Evolutionary conservation across 1,140 invertebrate species (phyloP), one percentile per base, ranked within the genome.

Genomic region (Steinernema khuongi): DNA sequence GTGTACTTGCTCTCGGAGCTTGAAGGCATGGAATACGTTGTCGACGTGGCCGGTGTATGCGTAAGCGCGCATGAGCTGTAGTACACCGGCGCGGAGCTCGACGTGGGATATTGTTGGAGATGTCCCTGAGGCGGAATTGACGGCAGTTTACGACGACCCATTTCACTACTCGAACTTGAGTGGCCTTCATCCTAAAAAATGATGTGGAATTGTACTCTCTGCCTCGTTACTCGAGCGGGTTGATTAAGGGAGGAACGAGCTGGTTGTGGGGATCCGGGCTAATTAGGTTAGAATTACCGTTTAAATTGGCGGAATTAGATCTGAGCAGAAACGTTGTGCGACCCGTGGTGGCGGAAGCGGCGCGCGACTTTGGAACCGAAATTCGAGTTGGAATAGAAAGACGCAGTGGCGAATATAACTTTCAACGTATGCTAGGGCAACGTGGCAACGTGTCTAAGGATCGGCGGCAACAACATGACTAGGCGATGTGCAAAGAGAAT

Each of bases 121-220:
- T 67, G 74, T 30, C 33, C 41, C 33, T 79, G 77, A 32, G 75
- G 50, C 41, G 82, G 82, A 32, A 84, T 73, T 33, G 81, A 82
- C 44, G 82, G 82, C 71, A 84, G 79, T 74, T 80, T 81, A 33
- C 82, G 80, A 44, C 82, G 77, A 67, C 82, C 82, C 82, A 85
- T 84, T 74, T 81, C 81, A 77, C 68, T 75, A 60, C 33, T 33
- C 44, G 77, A 50, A 60, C 44, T 74, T 72, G 68, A 29, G 28
- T 67, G 70, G 43, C 44, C 80, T 80, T 81, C 80, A 79, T 81
- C 80, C 80, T 81, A 73, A 32, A 81, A 81, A 60, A 14, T 60
- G n/a, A n/a, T 60, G 4, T 60, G 4, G 22, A 7, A 60, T 60
- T 60, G 50, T 60, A 60, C 50, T n/a, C n/a, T n/a, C n/a, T n/a